Base-by-base conservation (phyloP, 2,113 vertebrate species). In the Polypterus senegalus region DNA sequence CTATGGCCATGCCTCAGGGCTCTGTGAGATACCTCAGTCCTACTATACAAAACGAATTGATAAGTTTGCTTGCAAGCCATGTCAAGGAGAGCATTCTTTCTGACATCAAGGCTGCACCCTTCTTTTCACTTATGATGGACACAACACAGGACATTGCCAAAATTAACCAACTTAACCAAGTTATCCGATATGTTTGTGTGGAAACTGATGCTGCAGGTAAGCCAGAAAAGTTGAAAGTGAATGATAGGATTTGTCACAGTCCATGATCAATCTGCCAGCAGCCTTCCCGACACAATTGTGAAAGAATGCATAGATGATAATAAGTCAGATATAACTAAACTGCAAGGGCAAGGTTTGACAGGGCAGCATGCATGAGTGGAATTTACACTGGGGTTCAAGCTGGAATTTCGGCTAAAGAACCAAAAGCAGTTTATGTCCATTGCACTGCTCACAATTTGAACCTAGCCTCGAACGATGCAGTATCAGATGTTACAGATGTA, bases 111-210 rank as follows among this genome's bases (percentile, higher is more conserved):
- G 48, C 49, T 52, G 60, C 49, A 7, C 49, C 60, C 44, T 61
- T 61, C 54, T 53, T 61, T 61, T 51, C 60, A 9, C 8, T 61
- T 7, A 61, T 61, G 10, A 58, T 63, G 62, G 62, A 63, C 47
- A 63, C 62, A 46, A 63, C 62, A 27, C 47, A 58, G 48, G 55
- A 58, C 58, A 7, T 63, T 27, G 49, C 62, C 46, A 63, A 63
- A 47, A 27, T 46, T 45, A 56, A 63, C 62, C 62, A 63, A 46
- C 53, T 63, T 55, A 63, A 56, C 62, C 62, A 63, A 63, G 62
- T 63, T 9, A 48, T 58, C 47, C 55, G 56, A 57, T 58, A 63
- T 43, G 11, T 63, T 9, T 58, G 5, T 45, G 43, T 61, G 54
- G 49, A 58, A 58, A 48, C 47, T 27, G 44, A 58, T 58, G 45